Conservation (phyloP, 92 coral and sea anemone genomes). For the Metridium senile region DNA sequence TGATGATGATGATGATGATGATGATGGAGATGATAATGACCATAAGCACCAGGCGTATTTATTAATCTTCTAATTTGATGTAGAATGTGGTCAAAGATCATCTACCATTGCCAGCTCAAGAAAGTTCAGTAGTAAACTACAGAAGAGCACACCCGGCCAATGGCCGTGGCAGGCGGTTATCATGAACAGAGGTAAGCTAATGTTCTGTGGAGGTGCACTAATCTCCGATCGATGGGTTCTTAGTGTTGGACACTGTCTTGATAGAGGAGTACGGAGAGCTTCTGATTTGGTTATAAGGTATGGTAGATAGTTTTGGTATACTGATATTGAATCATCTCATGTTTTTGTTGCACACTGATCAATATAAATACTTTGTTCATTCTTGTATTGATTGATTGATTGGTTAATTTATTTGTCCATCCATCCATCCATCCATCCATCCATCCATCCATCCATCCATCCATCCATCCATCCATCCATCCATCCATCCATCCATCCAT, state of each 20-base stretch:
- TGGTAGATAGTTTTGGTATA: neutral
- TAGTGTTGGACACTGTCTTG: constrained; percentile 42
- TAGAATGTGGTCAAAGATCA: constrained; percentile 19
- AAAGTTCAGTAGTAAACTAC: neutral
- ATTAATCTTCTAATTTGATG: neutral
- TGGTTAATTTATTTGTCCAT: neutral
- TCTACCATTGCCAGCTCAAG: neutral
- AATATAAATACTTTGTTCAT: neutral
- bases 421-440: neutral
- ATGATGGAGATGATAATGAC: neutral
- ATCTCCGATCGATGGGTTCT: constrained; percentile 19
- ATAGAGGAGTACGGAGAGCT: constrained; percentile 25
- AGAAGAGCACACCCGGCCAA: constrained; percentile 16
- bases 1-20: neutral
- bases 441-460: neutral
- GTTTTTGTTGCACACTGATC: neutral
- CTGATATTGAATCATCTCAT: too few species aligned
- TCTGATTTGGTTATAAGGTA: constrained; percentile 32
- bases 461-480: neutral
- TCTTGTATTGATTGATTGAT: neutral
- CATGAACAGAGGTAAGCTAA: constrained; percentile 19
- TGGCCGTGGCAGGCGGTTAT: constrained; percentile 49
- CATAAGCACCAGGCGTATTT: too few species aligned
- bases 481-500: neutral
- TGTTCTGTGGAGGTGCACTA: constrained; percentile 35